phyloP scores from a whole-genome alignment of 2,797 vertebrate genomes.

The Salarias fasciatus region DNA sequence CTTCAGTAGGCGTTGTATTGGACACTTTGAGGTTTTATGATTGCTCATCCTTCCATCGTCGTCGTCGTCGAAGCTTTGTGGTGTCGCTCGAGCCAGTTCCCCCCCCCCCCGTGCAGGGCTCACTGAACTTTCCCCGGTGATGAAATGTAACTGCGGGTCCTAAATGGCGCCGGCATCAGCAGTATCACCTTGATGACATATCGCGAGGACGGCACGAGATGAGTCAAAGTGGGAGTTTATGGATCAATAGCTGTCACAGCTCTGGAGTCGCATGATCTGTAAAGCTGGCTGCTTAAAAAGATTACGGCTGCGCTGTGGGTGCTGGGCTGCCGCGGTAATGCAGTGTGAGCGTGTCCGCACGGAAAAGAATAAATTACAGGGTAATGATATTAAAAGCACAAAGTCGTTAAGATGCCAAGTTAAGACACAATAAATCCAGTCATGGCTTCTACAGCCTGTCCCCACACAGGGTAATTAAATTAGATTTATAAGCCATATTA shows the following conservation, averaged over 20 bases:
- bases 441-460: conserved; percentile 92
- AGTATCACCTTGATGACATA: conserved; percentile 52
- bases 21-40: too few relatives aligned
- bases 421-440: conserved; percentile 96
- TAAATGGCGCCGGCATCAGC: conserved; percentile 27
- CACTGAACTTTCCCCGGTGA: conserved; percentile 1
- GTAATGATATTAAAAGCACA: conserved; percentile 99
- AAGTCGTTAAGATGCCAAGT: conserved; percentile 98
- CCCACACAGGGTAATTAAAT: conserved; percentile 98
- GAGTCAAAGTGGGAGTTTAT: conserved; percentile 63
- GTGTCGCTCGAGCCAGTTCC: background rate
- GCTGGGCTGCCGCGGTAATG: conserved; percentile 45
- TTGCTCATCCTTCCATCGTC: too few relatives aligned
- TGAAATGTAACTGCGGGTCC: conserved; percentile 13
- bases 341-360: conserved; percentile 61
- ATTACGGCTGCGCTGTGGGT: conserved; percentile 64
- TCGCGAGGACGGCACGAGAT: conserved; percentile 24
- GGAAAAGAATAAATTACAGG: conserved; percentile 93
- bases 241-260: conserved; percentile 69
- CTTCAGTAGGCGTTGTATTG: too few relatives aligned
- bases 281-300: conserved; percentile 71
- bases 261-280: conserved; percentile 61
- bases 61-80: too few relatives aligned
- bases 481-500: conserved; percentile 98
- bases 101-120: background rate